Percentiles rank a stretch among this genome's conserved stretches.
Conservation (phyloP, 2,797 vertebrate genomes). For the Distichodus sexfasciatus region DNA sequence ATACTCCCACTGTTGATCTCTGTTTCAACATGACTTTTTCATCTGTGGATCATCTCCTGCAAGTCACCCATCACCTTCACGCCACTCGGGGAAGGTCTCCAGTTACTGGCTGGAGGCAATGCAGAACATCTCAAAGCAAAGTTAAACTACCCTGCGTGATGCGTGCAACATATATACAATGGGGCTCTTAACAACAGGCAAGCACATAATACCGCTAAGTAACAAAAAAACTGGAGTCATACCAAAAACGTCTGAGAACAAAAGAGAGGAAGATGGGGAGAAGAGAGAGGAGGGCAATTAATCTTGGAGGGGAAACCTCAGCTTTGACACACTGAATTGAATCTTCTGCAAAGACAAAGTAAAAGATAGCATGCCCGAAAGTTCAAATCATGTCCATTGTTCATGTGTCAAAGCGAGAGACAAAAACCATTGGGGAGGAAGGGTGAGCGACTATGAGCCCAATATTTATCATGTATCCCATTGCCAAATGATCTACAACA, state of each 20-base stretch:
- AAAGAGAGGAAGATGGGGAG: not conserved
- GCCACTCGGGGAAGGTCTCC: slow-evolving; percentile 1
- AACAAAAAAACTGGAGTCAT: slow-evolving; percentile 17
- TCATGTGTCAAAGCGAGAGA: slow-evolving; percentile 71
- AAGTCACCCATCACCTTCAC: not conserved
- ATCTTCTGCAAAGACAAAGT: slow-evolving; percentile 50
- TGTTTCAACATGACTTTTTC: not conserved
- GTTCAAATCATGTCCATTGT: slow-evolving; percentile 76
- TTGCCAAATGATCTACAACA: slow-evolving; percentile 56
- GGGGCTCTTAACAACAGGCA: slow-evolving; percentile 25
- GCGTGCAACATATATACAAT: not conserved
- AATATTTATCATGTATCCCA: slow-evolving; percentile 74
- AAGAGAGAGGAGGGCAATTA: slow-evolving; percentile 62
- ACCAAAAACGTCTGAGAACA: slow-evolving; percentile 26
- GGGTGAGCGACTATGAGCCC: slow-evolving; percentile 60
- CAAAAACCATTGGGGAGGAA: slow-evolving; percentile 64
- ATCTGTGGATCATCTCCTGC: not conserved
- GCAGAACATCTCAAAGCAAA: slow-evolving; percentile 37
- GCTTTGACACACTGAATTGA: slow-evolving; percentile 66
- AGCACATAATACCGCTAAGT: slow-evolving; percentile 17
- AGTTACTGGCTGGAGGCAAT: slow-evolving; percentile 43
- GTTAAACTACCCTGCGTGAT: slow-evolving; percentile 56
- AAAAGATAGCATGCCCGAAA: slow-evolving; percentile 68
- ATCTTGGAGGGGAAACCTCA: slow-evolving; percentile 56
- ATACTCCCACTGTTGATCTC: not conserved